A percentile compares a stretch with the other conserved stretches of the same genome.
Conservation (phyloP, 2,888 invertebrate species). For the Cyrtodaria siliqua region DNA sequence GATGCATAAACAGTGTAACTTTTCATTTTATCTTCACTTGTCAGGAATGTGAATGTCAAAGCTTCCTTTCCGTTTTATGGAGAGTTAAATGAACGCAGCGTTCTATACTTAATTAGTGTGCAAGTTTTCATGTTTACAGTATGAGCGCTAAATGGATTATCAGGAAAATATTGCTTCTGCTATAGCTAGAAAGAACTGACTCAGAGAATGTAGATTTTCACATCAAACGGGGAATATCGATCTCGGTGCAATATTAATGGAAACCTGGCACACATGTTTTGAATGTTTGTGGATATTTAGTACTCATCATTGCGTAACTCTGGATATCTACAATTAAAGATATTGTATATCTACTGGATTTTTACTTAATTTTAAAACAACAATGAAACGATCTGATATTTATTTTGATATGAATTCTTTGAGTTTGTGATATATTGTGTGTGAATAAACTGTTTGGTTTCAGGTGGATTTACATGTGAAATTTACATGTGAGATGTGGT, state of each 20-base stretch:
- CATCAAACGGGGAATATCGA: background rate
- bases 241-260: background rate
- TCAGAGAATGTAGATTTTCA: background rate
- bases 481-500: background rate
- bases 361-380: too few relatives aligned
- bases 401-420: too few relatives aligned
- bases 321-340: background rate
- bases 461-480: background rate
- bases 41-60: background rate
- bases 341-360: too few relatives aligned
- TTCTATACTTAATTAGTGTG: too few relatives aligned
- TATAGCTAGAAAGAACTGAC: background rate
- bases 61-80: background rate
- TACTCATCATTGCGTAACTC: too few relatives aligned
- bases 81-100: too few relatives aligned
- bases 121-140: background rate
- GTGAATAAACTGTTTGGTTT: background rate
- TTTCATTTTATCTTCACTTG: constrained; percentile 6
- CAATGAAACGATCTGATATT: too few relatives aligned
- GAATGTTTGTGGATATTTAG: background rate
- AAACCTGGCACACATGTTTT: background rate
- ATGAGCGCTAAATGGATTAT: background rate
- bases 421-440: too few relatives aligned
- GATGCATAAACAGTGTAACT: constrained; percentile 22
- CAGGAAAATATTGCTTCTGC: background rate